Conservation (phyloP, 2,797 vertebrate species). For the Ctenopoma kingsleyae region DNA sequence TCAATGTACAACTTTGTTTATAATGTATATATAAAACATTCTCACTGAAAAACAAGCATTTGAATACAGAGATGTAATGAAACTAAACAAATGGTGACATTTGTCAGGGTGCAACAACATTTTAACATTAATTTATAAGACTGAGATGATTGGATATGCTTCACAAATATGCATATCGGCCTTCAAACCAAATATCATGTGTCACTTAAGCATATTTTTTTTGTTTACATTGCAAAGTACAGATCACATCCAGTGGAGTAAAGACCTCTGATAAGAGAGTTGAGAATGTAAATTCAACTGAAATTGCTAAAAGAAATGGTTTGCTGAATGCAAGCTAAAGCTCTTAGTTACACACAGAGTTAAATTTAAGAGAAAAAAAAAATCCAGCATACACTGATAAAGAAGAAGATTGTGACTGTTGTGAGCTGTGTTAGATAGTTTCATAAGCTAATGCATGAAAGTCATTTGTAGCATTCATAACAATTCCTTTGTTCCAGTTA, state of each 20-base stretch:
- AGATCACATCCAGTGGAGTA: conserved; percentile 4
- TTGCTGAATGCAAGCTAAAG: conserved; percentile 18
- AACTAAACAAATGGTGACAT: conserved; percentile 36
- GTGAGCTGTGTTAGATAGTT: conserved; percentile 4
- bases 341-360: conserved; percentile 22
- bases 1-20: conserved; percentile 63
- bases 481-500: conserved; percentile 2
- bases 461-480: conserved; percentile 1
- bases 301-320: conserved; percentile 23
- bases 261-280: conserved; percentile 30
- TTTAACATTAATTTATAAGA: conserved; percentile 42
- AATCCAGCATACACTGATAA: conserved; percentile 17
- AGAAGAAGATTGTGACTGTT: conserved; percentile 8
- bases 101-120: conserved; percentile 35
- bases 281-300: conserved; percentile 10
- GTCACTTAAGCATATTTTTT: conserved; percentile 34
- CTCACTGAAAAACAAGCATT: conserved; percentile 52
- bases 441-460: neutral
- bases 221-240: conserved; percentile 16
- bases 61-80: conserved; percentile 62
- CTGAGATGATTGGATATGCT: conserved; percentile 22
- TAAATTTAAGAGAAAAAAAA: neutral
- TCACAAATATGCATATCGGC: conserved; percentile 18
- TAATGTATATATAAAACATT: conserved; percentile 52
- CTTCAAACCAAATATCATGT: conserved; percentile 21